These are phyloP conservation scores for Heteropelma amictum DNA, from an alignment of 2,888 invertebrate genomes.

Conservation along the genomic window DNA sequence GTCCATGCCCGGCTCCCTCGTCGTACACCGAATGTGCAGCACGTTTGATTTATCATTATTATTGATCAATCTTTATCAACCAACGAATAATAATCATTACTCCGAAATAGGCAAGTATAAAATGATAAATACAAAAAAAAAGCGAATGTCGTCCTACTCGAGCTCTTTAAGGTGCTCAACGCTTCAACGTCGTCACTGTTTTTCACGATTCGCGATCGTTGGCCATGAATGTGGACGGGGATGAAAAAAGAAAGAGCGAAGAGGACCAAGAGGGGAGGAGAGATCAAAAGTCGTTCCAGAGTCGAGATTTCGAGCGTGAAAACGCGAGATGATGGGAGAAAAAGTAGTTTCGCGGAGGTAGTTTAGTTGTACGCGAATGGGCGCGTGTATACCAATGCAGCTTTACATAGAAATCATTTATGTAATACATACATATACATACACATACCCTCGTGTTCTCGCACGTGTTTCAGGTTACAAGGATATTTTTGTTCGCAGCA, in stretches of 20 bases:
- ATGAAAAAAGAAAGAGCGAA: neutral
- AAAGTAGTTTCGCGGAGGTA: slow-evolving; percentile 60
- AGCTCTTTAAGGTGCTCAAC: no score
- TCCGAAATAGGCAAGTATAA: no score
- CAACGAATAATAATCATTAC: no score
- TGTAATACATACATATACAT: no score
- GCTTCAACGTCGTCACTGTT: no score
- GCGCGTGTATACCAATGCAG: neutral
- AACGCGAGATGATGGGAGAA: slow-evolving; percentile 62
- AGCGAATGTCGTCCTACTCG: no score
- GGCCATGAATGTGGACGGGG: no score
- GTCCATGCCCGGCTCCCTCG: slow-evolving; percentile 11
- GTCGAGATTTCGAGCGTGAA: slow-evolving; percentile 62
- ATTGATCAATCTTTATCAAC: no score
- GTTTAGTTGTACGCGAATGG: slow-evolving; percentile 32
- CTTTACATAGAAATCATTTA: no score
- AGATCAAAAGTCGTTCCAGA: slow-evolving; percentile 33
- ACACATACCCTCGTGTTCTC: slow-evolving; percentile 30
- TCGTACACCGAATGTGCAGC: neutral
- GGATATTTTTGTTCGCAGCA: slow-evolving; percentile 36
- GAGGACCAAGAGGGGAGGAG: neutral
- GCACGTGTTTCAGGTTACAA: slow-evolving; percentile 39
- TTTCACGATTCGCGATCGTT: no score
- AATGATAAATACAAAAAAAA: no score
- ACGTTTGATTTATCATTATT: no score